Evolutionary conservation across 2,113 vertebrate genomes (phyloP).

Genomic region (Gavia stellata): DNA sequence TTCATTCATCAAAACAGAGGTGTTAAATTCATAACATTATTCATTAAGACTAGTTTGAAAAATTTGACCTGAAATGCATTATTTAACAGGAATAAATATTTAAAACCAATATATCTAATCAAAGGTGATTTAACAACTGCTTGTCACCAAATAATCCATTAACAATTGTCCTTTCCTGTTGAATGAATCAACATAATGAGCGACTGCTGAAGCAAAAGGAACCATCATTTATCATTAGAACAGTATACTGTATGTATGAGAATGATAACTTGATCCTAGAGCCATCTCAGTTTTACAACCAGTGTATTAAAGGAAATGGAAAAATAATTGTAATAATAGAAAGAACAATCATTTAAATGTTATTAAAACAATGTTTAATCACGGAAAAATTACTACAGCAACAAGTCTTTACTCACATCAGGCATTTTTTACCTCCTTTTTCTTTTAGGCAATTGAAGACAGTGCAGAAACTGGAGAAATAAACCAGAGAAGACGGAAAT

Average conservation of each 20-base stretch:
- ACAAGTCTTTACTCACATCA: not conserved
- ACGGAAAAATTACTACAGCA: not conserved
- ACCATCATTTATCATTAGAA: not conserved
- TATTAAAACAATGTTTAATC: not conserved
- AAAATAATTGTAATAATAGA: not conserved
- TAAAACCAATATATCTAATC: not conserved
- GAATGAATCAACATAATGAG: not conserved
- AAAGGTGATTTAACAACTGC: not conserved
- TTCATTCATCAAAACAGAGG: not conserved
- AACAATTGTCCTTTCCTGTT: not conserved
- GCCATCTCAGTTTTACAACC: not conserved
- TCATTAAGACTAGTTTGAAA: not conserved
- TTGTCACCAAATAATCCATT: not conserved
- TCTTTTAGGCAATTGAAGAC: not conserved
- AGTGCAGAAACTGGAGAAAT: not conserved
- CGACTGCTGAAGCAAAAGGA: not conserved
- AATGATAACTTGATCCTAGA: not conserved
- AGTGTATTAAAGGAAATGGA: not conserved
- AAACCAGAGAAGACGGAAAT: not conserved
- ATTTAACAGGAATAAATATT: constrained; percentile 16
- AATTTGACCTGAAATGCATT: not conserved
- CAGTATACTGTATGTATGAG: not conserved
- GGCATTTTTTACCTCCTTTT: not conserved
- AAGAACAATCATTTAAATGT: not conserved
- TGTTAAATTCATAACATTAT: not conserved